phyloP scores from a whole-genome alignment of 2,888 invertebrate genomes.

The Caradrina clavipalpis region DNA sequence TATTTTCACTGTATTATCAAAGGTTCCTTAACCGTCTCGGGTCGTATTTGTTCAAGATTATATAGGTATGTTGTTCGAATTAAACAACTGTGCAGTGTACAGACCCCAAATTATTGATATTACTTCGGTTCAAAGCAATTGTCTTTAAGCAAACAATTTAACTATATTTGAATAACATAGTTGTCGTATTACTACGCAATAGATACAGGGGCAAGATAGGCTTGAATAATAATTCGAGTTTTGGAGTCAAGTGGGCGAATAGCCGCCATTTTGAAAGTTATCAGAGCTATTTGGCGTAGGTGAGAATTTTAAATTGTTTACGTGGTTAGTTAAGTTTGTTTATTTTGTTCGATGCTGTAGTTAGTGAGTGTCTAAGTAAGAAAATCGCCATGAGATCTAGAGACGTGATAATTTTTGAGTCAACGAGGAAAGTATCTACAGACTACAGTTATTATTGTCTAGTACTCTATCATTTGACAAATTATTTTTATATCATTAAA shows the following conservation, averaged over 20 bases:
- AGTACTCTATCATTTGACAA: neutral
- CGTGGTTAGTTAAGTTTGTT: slow-evolving; percentile 54
- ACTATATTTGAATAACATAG: slow-evolving; percentile 31
- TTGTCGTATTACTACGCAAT: slow-evolving; percentile 39
- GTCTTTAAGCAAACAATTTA: slow-evolving; percentile 23
- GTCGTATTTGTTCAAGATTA: slow-evolving; percentile 18
- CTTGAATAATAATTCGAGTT: slow-evolving; percentile 72
- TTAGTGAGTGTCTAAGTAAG: slow-evolving; percentile 8
- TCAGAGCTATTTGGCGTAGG: slow-evolving; percentile 81
- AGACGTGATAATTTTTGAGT: slow-evolving; percentile 11
- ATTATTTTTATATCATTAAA: neutral
- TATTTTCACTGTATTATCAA: neutral
- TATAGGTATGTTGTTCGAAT: neutral
- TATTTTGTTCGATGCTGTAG: slow-evolving; percentile 43
- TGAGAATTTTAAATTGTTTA: slow-evolving; percentile 77
- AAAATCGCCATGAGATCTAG: slow-evolving; percentile 16
- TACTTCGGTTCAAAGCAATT: slow-evolving; percentile 10
- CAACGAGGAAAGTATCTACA: slow-evolving; percentile 11
- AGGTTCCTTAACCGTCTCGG: slow-evolving; percentile 7
- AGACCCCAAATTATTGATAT: slow-evolving; percentile 18
- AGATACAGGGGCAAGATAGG: slow-evolving; percentile 64
- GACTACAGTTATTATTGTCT: neutral
- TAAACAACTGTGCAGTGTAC: slow-evolving; percentile 9
- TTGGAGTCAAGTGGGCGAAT: slow-evolving; percentile 82
- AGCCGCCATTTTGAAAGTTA: slow-evolving; percentile 84